Percentiles rank a stretch among this genome's conserved stretches.
Conservation (phyloP, 2,797 vertebrate species). For the Pygocentrus nattereri region DNA sequence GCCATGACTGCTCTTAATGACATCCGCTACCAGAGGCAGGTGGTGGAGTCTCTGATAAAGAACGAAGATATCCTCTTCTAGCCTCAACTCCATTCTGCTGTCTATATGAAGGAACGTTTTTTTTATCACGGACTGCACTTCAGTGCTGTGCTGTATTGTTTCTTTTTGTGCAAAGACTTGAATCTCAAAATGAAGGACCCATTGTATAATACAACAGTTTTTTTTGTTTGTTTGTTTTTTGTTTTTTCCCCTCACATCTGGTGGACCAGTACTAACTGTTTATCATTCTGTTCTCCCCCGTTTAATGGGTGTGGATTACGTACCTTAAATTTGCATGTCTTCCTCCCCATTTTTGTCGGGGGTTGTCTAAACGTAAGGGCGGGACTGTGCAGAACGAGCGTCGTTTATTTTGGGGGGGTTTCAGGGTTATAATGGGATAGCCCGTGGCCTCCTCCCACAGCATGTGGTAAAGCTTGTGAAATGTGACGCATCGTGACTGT, state of each 20-base stretch:
- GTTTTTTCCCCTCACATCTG: no score
- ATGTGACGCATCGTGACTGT: slow-evolving; percentile 81
- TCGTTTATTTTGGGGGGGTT: slow-evolving; percentile 74
- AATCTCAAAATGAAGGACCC: slow-evolving; percentile 77
- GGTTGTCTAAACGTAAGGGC: slow-evolving; percentile 76
- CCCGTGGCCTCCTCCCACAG: slow-evolving; percentile 85
- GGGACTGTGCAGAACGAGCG: slow-evolving; percentile 68
- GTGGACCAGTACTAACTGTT: slow-evolving; percentile 77
- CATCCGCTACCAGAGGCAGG: slow-evolving; percentile 97
- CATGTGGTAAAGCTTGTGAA: slow-evolving; percentile 85
- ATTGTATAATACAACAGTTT: slow-evolving; percentile 68
- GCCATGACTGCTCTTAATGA: slow-evolving; percentile 95
- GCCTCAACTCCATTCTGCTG: slow-evolving; percentile 51
- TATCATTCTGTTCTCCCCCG: slow-evolving; percentile 73
- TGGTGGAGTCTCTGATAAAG: slow-evolving; percentile 98
- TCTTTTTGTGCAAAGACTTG: slow-evolving; percentile 81
- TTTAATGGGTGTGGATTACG: slow-evolving; percentile 82
- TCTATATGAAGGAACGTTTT: slow-evolving; percentile 60
- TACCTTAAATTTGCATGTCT: slow-evolving; percentile 86
- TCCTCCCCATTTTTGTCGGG: slow-evolving; percentile 94
- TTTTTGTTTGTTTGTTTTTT: no score
- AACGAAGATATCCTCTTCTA: slow-evolving; percentile 97
- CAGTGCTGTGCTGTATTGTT: slow-evolving; percentile 71
- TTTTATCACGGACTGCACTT: slow-evolving; percentile 68
- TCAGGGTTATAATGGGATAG: slow-evolving; percentile 79